Percentiles rank a stretch among this genome's conserved stretches.
Evolutionary conservation across 2,797 vertebrate species (phyloP).

Genomic region (Labeo calbasu): DNA sequence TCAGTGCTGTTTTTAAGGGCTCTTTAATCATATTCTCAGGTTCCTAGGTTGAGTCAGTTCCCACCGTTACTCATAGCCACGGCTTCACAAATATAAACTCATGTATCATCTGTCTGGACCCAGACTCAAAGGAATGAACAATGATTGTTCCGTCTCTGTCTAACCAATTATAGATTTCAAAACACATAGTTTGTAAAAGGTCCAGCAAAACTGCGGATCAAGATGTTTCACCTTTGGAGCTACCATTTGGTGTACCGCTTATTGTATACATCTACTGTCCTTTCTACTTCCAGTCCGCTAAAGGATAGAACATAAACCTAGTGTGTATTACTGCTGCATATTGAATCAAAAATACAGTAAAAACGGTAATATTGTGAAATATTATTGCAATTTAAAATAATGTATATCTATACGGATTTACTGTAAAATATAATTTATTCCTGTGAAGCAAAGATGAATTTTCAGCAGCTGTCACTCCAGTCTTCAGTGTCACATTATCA

Average conservation of each 20-base stretch:
- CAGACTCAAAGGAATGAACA: slow-evolving; percentile 15
- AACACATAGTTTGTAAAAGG: slow-evolving; percentile 18
- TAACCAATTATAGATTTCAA: slow-evolving; percentile 24
- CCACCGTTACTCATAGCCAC: slow-evolving; percentile 13
- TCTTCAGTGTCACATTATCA: background rate
- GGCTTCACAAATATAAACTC: slow-evolving; percentile 40
- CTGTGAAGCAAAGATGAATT: background rate
- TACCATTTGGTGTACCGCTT: background rate
- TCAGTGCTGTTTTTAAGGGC: slow-evolving; percentile 23
- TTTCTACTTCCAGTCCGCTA: background rate
- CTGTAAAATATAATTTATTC: background rate
- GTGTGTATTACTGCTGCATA: background rate
- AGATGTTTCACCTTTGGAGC: slow-evolving; percentile 16
- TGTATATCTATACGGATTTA: background rate
- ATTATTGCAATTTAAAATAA: background rate
- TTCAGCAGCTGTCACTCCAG: background rate
- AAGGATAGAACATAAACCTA: background rate
- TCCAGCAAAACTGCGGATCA: background rate
- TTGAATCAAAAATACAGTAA: background rate
- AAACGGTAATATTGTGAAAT: background rate
- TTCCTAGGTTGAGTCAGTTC: slow-evolving; percentile 36
- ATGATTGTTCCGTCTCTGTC: slow-evolving; percentile 3
- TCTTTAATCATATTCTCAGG: slow-evolving; percentile 42
- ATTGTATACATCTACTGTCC: background rate
- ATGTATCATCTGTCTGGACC: slow-evolving; percentile 34